A percentile compares a stretch with the other conserved stretches of the same genome.
These are phyloP conservation scores for Caenorhabditis plicata DNA, from an alignment of 2,888 invertebrate genomes.

Conservation along the genomic window DNA sequence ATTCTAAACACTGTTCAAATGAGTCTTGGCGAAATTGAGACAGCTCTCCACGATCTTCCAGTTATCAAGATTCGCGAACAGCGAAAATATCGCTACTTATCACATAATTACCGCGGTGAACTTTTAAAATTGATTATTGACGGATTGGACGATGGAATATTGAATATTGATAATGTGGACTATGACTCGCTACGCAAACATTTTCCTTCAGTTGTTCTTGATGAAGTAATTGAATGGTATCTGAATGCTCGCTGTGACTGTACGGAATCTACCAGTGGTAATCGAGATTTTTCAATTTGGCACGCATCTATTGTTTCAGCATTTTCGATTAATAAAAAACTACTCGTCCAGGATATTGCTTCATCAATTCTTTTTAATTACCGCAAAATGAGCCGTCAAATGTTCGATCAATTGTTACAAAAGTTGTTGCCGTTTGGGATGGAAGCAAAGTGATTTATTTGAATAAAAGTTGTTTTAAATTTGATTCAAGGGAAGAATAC, in stretches of 20 bases:
- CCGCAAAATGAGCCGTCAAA: conserved; percentile 9
- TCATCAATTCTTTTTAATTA: conserved; percentile 7
- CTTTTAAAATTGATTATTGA: conserved; percentile 17
- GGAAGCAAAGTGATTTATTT: not conserved
- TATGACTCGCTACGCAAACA: too few species aligned
- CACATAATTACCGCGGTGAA: conserved; percentile 25
- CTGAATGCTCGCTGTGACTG: conserved; percentile 3
- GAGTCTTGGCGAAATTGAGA: conserved; percentile 20
- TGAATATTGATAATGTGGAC: conserved; percentile 10
- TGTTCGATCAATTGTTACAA: conserved; percentile 6
- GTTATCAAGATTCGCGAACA: conserved; percentile 11
- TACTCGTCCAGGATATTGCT: conserved; percentile 14
- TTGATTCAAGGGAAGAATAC: not conserved
- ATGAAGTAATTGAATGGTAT: conserved; percentile 19
- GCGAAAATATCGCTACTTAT: conserved; percentile 18
- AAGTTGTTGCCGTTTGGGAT: conserved; percentile 23
- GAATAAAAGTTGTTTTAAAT: not conserved
- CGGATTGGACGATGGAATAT: conserved; percentile 4
- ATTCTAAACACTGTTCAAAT: conserved; percentile 22
- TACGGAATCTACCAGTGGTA: too few species aligned
- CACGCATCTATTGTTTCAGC: too few species aligned
- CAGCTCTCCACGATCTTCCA: conserved; percentile 20
- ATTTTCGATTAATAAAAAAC: not conserved
- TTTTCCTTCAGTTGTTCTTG: conserved; percentile 16
- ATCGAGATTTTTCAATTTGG: too few species aligned